Base-by-base conservation (phyloP, 64 coral and sea anemone genomes). In the Astreopora myriophthalma region DNA sequence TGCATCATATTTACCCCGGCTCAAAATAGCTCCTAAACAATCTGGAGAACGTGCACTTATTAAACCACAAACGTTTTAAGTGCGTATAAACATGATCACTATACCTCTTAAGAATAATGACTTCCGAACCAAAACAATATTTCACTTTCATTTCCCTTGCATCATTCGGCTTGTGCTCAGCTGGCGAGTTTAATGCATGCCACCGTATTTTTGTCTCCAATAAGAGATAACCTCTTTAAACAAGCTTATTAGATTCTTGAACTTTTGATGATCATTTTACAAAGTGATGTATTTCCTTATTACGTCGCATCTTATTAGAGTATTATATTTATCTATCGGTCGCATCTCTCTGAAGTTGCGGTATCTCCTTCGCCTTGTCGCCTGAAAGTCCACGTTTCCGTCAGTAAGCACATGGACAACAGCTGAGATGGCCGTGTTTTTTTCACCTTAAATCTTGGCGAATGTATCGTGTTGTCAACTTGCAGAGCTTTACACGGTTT, bases 321-420 rank as follows among this genome's bases (percentile, higher is more conserved):
- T 83, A 83, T 83, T 83, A 83, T 9, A 36, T 8, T 83, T 83
- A 83, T 83, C 79, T 64, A 60, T 48, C n/a, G 31, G 57, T 83
- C 79, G 79, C 79, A 83, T 83, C 79, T 83, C 79, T 83, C 31
- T 83, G 79, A 83, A 64, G 55, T 83, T 83, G 31, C 16, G 79
- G 79, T 83, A 83, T 83, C 65, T 83, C 79, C 79, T 64, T 83
- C 55, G 19, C 20, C 35, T 0, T 83, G 79, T 83, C 79, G 79
- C 57, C 79, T 38, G 9, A 14, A 0, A 24, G 79, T 83, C 77
- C 79, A 57, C 55, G 30, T 64, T 31, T 23, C 33, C 17, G 34
- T 34, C 19, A 80, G 17, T 34, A 64, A 83, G 33, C 17, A 38
- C 57, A 24, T 24, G n/a, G 14, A 8, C 20, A 14, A 83, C 22